Evolutionary conservation across 1,140 invertebrate species (phyloP), one percentile per base, ranked within the genome.

Genomic region (Ladona fulva): DNA sequence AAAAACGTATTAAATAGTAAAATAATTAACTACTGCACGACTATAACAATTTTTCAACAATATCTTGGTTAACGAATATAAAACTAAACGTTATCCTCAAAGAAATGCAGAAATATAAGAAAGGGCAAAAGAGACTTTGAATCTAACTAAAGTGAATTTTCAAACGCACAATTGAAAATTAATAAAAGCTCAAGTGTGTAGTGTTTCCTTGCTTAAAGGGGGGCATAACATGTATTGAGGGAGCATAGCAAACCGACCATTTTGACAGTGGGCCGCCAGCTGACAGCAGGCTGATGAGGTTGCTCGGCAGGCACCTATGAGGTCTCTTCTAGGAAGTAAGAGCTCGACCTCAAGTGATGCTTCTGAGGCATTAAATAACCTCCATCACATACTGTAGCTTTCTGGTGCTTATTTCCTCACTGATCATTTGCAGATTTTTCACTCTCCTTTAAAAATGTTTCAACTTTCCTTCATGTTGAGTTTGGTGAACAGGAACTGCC

Each of bases 171-270:
- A 37, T 37, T 37, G 29, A 37, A 37, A 37, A 37, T 37, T 1
- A 37, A 5, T 37, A 37, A 16, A 6, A 66, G 52, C 14, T 66
- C n/a, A 19, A 22, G 52, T 12, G 52, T 66, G 52, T 16, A 19
- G 3, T 12, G 14, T 66, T 3, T 66, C 52, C n/a, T 66, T 66
- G n/a, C 14, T 66, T 66, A 66, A 66, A 37, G 14, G 14, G 52
- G 52, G 14, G 52, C 14, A 66, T 37, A 37, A 37, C n/a, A 19
- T 66, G n/a, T 16, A 66, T 5, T 16, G 52, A 66, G 52, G 52
- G 52, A 66, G 52, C 52, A 66, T 66, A 66, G 52, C 52, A 66
- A 66, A 66, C 52, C 52, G 52, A 66, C 52, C 52, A 66, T 66
- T 66, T 66, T 3, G n/a, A 66, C 14, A 66, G 52, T 66, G 52